phyloP scores from a whole-genome alignment of 2,888 invertebrate genomes.

The Drosophila acutilabella region DNA sequence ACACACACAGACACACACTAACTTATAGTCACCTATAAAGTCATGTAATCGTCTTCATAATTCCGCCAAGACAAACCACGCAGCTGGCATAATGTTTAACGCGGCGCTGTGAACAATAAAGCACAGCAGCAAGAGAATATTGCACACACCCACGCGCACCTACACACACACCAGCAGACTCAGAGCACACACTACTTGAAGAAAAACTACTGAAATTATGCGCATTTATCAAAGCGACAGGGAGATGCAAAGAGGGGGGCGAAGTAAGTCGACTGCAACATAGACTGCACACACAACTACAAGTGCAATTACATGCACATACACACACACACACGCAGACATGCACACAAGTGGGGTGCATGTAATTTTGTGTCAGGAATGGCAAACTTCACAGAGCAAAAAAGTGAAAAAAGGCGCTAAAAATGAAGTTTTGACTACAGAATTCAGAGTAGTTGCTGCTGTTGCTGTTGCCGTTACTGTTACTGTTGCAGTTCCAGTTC shows the following conservation, averaged over 20 bases:
- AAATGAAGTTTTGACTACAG: conserved; percentile 25
- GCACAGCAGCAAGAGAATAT: conserved; percentile 57
- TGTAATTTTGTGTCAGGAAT: conserved; percentile 75
- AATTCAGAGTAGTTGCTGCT: conserved; percentile 22
- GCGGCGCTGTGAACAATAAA: conserved; percentile 77
- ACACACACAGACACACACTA: conserved; percentile 13
- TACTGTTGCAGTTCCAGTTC: conserved; percentile 18
- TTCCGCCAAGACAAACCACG: conserved; percentile 70
- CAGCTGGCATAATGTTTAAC: conserved; percentile 75
- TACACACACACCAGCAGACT: conserved; percentile 19
- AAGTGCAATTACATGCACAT: conserved; percentile 65
- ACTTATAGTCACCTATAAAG: conserved; percentile 67
- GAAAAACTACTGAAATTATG: conserved; percentile 79
- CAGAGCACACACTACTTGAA: conserved; percentile 46
- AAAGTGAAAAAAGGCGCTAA: conserved; percentile 4
- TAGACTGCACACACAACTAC: conserved; percentile 51
- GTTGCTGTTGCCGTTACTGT: conserved; percentile 24
- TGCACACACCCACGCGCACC: conserved; percentile 37
- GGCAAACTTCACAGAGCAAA: conserved; percentile 54
- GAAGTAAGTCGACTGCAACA: conserved; percentile 10
- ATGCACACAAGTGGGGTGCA: conserved; percentile 49
- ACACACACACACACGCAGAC: conserved; percentile 22
- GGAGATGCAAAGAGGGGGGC: neutral
- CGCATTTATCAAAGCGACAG: conserved; percentile 74
- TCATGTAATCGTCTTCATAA: conserved; percentile 81